Evolutionary conservation across 2,888 invertebrate genomes (phyloP), one percentile per base, ranked within the genome.

Genomic region (Stenchaetothrips biformis): DNA sequence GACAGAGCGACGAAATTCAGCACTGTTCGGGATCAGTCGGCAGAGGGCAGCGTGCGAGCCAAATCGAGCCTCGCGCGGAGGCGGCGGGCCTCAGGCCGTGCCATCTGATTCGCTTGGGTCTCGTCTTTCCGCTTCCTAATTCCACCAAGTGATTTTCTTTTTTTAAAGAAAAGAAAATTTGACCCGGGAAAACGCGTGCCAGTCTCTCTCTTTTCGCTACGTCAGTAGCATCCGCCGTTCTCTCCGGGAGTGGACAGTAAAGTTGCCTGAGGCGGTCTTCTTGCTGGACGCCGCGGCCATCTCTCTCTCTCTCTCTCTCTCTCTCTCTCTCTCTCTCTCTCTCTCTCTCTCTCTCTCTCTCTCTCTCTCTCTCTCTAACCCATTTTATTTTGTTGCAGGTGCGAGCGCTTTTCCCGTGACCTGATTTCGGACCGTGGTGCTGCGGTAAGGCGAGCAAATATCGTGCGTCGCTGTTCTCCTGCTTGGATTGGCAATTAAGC

Each of bases 281-380:
- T 59, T 59, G 59, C 18, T 13, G 59, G 37, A 37, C 37, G 37
- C 37, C 59, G 59, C 59, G 18, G 59, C 18, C 16, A 59, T 6
- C 59, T 9, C 18, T 0, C 67, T 21, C n/a, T 67, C 67, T 67
- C 62, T 62, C 62, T 62, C 62, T 18, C 62, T 62, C 62, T 18
- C 62, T 62, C 62, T 62, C 62, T 62, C 62, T 62, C 62, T 62
- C 62, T 62, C 62, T 62, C 62, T 62, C 62, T 62, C 18, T 62
- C 62, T 62, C 62, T 62, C 62, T 62, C 62, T 9, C 62, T 62
- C 18, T 62, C 62, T 62, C 62, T 6, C 11, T 62, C 62, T 62
- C 62, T 6, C 62, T 62, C 62, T 6, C 21, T 67, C 67, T 4
- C 67, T 21, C 67, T 67, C 67, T 67, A 67, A 21, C 67, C 67